Evolutionary conservation across 2,113 vertebrate species (phyloP).

Genomic region (Oreochromis niloticus): DNA sequence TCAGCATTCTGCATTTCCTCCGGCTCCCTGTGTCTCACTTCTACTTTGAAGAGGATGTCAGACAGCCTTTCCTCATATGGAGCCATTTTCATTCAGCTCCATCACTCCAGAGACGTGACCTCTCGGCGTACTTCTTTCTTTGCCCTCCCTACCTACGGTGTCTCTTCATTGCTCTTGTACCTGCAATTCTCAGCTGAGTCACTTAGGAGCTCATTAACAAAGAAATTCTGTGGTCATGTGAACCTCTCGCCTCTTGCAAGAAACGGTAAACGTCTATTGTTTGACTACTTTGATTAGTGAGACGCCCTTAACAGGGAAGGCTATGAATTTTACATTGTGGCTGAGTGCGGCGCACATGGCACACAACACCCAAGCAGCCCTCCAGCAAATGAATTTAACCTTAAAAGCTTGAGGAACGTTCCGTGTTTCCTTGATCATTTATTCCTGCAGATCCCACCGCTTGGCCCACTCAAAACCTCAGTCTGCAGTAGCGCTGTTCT

Average conservation of each 20-base stretch:
- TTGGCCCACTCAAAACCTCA: neutral
- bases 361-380: neutral
- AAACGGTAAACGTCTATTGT: neutral
- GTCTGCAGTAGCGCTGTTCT: neutral
- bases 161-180: conserved; percentile 1
- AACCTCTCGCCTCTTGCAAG: neutral
- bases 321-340: neutral
- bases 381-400: conserved; percentile 1
- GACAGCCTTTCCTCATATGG: conserved; percentile 7
- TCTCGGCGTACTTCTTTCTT: conserved; percentile 1
- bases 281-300: neutral
- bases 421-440: neutral
- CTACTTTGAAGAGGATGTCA: conserved; percentile 47
- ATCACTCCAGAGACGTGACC: conserved; percentile 33
- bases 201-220: conserved; percentile 2
- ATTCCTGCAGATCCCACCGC: neutral
- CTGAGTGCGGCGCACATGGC: neutral
- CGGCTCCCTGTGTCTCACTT: neutral
- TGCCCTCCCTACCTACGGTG: neutral
- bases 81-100: conserved; percentile 32
- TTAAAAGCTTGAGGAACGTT: neutral
- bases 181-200: neutral
- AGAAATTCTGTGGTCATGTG: neutral
- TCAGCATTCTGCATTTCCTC: conserved; percentile 39
- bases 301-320: neutral